Evolutionary conservation across 2,888 invertebrate species (phyloP).

Genomic region (Chrysotoxum bicinctum): DNA sequence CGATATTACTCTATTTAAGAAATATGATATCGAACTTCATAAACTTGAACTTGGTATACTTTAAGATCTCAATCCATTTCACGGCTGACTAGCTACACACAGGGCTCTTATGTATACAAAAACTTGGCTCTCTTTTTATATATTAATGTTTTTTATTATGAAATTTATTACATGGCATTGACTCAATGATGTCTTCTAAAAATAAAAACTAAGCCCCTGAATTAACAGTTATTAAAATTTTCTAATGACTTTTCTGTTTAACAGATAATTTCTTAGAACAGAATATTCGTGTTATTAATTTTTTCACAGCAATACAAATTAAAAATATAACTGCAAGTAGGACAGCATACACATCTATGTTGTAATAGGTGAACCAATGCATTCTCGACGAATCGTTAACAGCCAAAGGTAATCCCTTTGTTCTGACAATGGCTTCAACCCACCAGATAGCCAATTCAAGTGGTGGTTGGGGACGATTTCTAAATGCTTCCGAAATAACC

Average conservation of each 20-base stretch:
- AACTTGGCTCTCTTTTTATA: too few relatives aligned
- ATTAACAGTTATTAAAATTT: not conserved
- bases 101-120: too few relatives aligned
- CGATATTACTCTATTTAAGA: too few relatives aligned
- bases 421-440: conserved; percentile 84
- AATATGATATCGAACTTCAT: too few relatives aligned
- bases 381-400: conserved; percentile 40
- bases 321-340: conserved; percentile 1
- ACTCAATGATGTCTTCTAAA: too few relatives aligned
- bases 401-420: conserved; percentile 82
- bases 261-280: not conserved
- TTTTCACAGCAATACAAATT: not conserved
- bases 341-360: conserved; percentile 37
- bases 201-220: too few relatives aligned
- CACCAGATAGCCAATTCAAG: conserved; percentile 84
- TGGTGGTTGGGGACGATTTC: conserved; percentile 82
- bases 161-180: too few relatives aligned
- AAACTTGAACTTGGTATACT: too few relatives aligned
- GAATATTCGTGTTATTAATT: not conserved
- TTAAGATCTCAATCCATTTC: too few relatives aligned
- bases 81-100: too few relatives aligned
- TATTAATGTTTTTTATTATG: too few relatives aligned
- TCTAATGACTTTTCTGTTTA: conserved; percentile 33
- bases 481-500: conserved; percentile 80
- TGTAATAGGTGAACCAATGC: conserved; percentile 53